Evolutionary conservation across 2,888 invertebrate genomes (phyloP).

Genomic region (Myopa testacea): DNA sequence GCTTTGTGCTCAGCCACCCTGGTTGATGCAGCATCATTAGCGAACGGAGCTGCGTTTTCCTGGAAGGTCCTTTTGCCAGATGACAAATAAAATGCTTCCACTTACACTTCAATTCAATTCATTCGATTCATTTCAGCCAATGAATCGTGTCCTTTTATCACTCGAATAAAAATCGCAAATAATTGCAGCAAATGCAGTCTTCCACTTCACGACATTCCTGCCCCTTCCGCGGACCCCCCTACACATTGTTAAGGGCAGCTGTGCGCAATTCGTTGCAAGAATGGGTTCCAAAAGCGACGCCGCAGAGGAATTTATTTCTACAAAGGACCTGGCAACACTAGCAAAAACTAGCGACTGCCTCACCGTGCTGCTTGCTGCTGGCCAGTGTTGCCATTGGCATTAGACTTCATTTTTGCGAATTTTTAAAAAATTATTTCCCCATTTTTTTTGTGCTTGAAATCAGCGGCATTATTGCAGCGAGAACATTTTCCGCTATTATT

Average conservation of each 20-base stretch:
- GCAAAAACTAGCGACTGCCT: not conserved
- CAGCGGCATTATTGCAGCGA: conserved; percentile 14
- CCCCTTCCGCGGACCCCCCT: not conserved
- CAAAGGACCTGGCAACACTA: not conserved
- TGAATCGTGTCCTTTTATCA: conserved; percentile 24
- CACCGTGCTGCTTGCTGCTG: conserved; percentile 3
- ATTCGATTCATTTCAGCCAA: conserved; percentile 17
- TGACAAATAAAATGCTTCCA: conserved; percentile 16
- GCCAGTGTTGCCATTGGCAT: conserved; percentile 19
- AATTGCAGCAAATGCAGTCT: conserved; percentile 21
- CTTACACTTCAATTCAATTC: conserved; percentile 22
- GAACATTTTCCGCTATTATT: conserved; percentile 31
- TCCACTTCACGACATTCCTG: not conserved
- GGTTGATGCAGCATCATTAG: not conserved
- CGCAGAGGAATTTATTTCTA: not conserved
- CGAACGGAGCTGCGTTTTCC: not conserved
- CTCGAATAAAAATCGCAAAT: conserved; percentile 19
- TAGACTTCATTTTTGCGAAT: not conserved
- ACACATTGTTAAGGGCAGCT: conserved; percentile 4
- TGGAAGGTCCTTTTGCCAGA: no score
- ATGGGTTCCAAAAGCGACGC: conserved; percentile 9
- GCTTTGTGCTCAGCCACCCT: no score
- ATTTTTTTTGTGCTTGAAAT: conserved; percentile 8
- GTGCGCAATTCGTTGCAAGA: conserved; percentile 24
- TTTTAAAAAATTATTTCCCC: conserved; percentile 4